phyloP scores from a whole-genome alignment of 2,113 vertebrate species.

The Callipepla californica region DNA sequence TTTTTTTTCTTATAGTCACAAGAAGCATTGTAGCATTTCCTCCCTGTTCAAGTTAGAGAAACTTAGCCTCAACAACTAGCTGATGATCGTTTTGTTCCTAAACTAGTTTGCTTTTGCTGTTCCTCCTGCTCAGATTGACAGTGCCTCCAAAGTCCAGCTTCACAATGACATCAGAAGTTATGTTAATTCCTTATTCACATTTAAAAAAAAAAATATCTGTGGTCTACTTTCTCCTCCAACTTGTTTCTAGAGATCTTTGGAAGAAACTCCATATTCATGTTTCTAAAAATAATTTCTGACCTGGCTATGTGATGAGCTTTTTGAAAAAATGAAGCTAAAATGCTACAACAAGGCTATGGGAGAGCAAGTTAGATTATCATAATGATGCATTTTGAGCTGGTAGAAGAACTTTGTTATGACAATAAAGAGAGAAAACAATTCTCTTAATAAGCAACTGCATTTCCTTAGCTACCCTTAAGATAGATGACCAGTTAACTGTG shows the following conservation, averaged over 20 bases:
- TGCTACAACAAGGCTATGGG: rapidly evolving
- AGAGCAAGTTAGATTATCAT: neutral
- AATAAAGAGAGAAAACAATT: neutral
- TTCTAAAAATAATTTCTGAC: neutral
- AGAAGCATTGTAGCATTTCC: neutral
- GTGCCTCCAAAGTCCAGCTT: neutral
- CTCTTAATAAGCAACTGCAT: neutral
- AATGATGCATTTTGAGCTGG: neutral
- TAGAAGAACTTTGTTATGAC: neutral
- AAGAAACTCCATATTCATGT: neutral
- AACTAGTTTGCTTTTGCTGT: neutral
- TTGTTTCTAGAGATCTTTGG: neutral
- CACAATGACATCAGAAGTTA: neutral
- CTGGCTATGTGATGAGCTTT: neutral
- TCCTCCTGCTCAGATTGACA: neutral
- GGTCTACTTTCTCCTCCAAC: neutral
- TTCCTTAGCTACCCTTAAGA: neutral
- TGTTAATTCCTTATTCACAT: neutral
- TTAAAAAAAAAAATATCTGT: neutral
- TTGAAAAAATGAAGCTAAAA: neutral
- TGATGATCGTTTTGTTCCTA: neutral
- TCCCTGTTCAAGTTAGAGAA: neutral
- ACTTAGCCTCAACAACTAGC: neutral
- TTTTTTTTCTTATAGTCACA: neutral
- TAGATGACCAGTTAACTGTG: neutral